These are phyloP conservation scores for Motacilla alba DNA, from an alignment of 2,113 vertebrate genomes.

Conservation along the genomic window DNA sequence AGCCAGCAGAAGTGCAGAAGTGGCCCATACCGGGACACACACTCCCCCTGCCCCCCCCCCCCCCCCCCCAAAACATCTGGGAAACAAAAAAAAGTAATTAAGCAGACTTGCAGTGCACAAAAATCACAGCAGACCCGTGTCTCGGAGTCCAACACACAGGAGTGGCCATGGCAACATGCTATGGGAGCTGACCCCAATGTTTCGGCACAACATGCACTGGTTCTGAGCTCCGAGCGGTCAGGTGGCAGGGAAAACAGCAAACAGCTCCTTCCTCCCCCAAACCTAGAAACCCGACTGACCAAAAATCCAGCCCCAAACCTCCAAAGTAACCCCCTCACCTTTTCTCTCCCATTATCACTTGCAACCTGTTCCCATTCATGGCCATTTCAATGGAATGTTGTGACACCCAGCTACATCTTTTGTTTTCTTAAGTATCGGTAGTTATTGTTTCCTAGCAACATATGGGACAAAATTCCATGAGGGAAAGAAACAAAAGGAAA, in stretches of 20 bases:
- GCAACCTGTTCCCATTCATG: neutral
- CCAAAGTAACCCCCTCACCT: fast-evolving
- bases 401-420: neutral
- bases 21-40: too few relatives aligned
- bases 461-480: neutral
- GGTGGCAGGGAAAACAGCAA: neutral
- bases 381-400: neutral
- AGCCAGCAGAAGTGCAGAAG: too few relatives aligned
- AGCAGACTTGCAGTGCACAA: neutral
- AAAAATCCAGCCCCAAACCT: neutral
- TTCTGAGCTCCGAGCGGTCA: neutral
- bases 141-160: neutral
- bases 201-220: too few relatives aligned
- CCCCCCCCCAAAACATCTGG: too few relatives aligned
- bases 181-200: fast-evolving
- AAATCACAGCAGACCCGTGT: neutral
- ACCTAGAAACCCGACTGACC: fast-evolving
- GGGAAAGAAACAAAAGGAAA: neutral
- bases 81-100: neutral
- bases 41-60: too few relatives aligned
- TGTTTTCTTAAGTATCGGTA: neutral
- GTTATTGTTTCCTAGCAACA: neutral
- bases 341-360: fast-evolving
- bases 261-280: too few relatives aligned
- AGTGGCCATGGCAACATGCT: fast-evolving